Conservation (phyloP, 2,797 vertebrate genomes). For the Molossus molossus region DNA sequence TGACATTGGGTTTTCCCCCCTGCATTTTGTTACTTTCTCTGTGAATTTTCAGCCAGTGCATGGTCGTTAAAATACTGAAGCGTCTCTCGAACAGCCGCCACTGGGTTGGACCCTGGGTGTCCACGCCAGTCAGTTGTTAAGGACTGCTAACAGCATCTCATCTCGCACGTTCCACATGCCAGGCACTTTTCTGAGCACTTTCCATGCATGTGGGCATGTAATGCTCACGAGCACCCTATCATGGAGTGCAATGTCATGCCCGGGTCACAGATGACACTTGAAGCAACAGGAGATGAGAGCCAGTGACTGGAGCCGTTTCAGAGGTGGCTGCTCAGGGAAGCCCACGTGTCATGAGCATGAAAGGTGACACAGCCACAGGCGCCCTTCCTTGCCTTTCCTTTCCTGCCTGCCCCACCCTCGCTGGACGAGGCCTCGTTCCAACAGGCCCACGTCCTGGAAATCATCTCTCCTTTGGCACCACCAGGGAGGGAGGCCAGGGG, state of each 20-base stretch:
- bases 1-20: rapidly evolving
- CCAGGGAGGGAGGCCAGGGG: rapidly evolving
- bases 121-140: rapidly evolving
- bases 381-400: not conserved
- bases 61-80: not conserved
- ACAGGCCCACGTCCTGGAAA: not conserved
- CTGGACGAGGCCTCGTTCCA: not conserved
- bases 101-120: too few relatives aligned
- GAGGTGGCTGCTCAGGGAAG: not conserved
- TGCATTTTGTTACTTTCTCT: not conserved
- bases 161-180: not conserved
- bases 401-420: rapidly evolving
- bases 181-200: not conserved
- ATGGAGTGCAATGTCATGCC: too few relatives aligned
- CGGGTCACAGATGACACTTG: not conserved
- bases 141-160: not conserved
- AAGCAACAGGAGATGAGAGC: not conserved
- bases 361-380: rapidly evolving
- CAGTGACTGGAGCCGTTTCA: not conserved
- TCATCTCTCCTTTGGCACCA: rapidly evolving
- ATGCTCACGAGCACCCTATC: not conserved
- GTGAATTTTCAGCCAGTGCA: not conserved
- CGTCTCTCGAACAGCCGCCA: not conserved
- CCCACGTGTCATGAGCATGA: not conserved
- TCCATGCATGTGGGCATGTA: not conserved